Percentiles rank a stretch among this genome's conserved stretches.
Evolutionary conservation across 2,113 vertebrate genomes (phyloP).

Genomic region (Melanerpes formicivorus): DNA sequence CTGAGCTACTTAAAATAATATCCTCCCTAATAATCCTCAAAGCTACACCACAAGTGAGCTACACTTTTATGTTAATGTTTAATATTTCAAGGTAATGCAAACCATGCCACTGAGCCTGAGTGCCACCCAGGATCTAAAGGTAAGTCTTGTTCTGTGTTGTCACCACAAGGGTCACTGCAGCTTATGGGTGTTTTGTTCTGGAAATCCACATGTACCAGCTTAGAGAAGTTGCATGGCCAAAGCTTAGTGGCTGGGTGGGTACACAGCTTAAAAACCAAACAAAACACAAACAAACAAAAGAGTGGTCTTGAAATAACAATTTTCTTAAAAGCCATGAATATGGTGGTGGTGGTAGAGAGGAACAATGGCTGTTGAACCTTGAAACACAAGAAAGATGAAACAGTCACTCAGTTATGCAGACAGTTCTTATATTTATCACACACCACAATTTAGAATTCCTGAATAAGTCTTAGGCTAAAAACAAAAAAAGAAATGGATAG

Average conservation of each 20-base stretch:
- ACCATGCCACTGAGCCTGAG: not conserved
- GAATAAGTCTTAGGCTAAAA: not conserved
- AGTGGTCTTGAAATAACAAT: not conserved
- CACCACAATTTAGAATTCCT: not conserved
- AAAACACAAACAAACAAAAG: not conserved
- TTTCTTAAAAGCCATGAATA: not conserved
- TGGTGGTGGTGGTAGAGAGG: not conserved
- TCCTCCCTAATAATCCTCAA: not conserved
- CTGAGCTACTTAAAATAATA: slow-evolving; percentile 32
- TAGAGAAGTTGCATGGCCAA: not conserved
- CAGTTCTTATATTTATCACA: not conserved
- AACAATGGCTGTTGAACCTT: not conserved
- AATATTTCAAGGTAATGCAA: not conserved
- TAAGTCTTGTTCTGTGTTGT: not conserved
- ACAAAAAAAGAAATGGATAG: not conserved
- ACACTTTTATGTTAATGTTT: not conserved
- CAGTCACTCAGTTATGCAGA: not conserved
- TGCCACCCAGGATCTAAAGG: not conserved
- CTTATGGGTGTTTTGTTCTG: not conserved
- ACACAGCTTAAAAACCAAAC: not conserved
- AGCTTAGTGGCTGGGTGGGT: not conserved
- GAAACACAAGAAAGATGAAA: not conserved
- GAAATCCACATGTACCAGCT: not conserved
- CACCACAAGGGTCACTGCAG: accelerated
- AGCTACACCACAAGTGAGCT: not conserved